These are phyloP conservation scores for Halcyon senegalensis DNA, from an alignment of 2,113 vertebrate genomes.

Conservation along the genomic window DNA sequence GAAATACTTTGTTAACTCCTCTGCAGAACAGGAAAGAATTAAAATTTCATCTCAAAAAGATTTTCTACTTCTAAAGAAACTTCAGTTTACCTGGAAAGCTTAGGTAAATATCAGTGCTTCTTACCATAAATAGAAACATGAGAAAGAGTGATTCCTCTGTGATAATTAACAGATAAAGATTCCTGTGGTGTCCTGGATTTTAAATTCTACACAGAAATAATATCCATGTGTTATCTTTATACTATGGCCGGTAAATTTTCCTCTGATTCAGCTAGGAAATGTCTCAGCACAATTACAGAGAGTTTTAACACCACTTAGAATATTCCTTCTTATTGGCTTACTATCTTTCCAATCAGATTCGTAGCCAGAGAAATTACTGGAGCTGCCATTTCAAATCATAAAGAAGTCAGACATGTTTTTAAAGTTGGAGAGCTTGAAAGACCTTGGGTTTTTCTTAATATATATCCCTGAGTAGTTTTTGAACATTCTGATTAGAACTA, in stretches of 20 bases:
- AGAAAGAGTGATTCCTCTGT: background rate
- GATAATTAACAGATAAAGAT: background rate
- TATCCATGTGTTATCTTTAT: background rate
- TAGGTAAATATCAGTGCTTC: background rate
- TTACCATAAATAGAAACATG: background rate
- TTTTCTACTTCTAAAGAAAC: background rate
- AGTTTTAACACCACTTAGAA: background rate
- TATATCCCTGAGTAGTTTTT: background rate
- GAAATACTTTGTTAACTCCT: conserved; percentile 15
- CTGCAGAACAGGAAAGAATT: background rate
- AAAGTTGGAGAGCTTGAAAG: background rate
- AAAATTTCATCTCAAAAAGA: background rate
- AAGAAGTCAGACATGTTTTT: background rate
- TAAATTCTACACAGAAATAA: background rate
- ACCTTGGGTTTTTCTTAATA: background rate
- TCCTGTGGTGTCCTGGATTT: background rate
- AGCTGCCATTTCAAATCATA: background rate
- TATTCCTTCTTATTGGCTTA: background rate
- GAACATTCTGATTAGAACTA: background rate
- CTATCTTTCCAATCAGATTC: background rate
- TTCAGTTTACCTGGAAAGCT: background rate
- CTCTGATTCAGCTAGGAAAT: background rate
- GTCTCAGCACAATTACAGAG: background rate
- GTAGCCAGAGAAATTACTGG: background rate
- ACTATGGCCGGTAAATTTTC: background rate